Conservation (phyloP, 2,113 vertebrate genomes). For the Zosterops hypoxanthus region DNA sequence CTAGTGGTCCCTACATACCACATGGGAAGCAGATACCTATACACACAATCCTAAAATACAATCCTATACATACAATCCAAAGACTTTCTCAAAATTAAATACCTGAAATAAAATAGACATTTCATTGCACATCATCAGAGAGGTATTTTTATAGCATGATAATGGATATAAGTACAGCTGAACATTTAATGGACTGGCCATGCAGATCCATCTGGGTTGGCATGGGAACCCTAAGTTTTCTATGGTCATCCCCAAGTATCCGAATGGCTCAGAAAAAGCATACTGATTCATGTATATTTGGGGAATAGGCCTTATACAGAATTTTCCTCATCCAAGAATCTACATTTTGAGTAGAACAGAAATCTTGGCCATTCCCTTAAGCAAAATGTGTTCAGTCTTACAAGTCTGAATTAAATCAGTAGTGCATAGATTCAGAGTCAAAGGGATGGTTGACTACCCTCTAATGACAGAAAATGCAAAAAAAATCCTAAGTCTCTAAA, state of each 20-base stretch:
- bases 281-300: rapidly evolving
- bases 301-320: neutral
- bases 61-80: no score
- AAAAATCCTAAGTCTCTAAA: neutral
- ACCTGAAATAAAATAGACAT: neutral
- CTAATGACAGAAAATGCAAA: neutral
- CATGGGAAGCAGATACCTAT: neutral
- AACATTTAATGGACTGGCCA: neutral
- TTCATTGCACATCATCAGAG: neutral
- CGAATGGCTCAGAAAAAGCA: neutral
- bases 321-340: neutral
- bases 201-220: neutral
- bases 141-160: neutral
- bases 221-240: neutral
- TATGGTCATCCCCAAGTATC: neutral
- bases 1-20: neutral
- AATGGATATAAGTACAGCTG: neutral
- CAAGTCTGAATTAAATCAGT: neutral
- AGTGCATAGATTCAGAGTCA: neutral
- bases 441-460: neutral
- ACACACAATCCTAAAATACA: neutral
- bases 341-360: neutral
- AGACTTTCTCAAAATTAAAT: neutral
- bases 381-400: neutral
- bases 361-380: neutral